phyloP scores from a whole-genome alignment of 2,113 vertebrate species.

The Cheirogaleus medius region DNA sequence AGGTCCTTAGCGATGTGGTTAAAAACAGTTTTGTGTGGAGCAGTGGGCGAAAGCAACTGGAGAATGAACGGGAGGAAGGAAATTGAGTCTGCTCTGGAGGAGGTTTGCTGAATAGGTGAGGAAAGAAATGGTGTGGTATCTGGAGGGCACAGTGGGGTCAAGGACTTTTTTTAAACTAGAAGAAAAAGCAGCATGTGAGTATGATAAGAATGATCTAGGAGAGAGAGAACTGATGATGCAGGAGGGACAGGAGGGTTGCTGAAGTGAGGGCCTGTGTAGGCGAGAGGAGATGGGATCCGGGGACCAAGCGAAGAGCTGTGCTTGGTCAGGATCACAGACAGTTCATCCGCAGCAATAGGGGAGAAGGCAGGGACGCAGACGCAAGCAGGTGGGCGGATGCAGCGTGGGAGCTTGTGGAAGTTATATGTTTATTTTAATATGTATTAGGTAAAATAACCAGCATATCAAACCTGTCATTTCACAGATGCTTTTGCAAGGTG shows the following conservation, averaged over 20 bases:
- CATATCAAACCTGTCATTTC: constrained; percentile 1
- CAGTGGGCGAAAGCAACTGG: neutral
- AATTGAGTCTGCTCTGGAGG: neutral
- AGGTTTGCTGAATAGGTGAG: neutral
- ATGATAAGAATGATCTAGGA: neutral
- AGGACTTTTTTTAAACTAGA: neutral
- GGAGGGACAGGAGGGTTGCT: neutral
- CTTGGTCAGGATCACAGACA: neutral
- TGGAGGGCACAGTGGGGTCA: neutral
- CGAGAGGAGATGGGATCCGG: neutral
- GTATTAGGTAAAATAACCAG: constrained; percentile 28
- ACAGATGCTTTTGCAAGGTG: neutral
- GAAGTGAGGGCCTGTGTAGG: neutral
- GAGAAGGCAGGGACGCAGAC: constrained; percentile 21
- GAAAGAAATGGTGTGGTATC: neutral
- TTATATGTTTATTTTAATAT: neutral
- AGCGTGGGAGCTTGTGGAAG: neutral
- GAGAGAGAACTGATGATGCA: neutral
- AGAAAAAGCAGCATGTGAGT: neutral
- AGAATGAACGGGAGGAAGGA: neutral
- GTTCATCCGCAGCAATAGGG: neutral
- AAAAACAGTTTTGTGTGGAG: neutral
- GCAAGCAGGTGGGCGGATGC: neutral
- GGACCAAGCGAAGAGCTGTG: neutral
- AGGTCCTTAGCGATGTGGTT: neutral